Conservation (phyloP, 2,888 invertebrate species). For the Deilephila elpenor region DNA sequence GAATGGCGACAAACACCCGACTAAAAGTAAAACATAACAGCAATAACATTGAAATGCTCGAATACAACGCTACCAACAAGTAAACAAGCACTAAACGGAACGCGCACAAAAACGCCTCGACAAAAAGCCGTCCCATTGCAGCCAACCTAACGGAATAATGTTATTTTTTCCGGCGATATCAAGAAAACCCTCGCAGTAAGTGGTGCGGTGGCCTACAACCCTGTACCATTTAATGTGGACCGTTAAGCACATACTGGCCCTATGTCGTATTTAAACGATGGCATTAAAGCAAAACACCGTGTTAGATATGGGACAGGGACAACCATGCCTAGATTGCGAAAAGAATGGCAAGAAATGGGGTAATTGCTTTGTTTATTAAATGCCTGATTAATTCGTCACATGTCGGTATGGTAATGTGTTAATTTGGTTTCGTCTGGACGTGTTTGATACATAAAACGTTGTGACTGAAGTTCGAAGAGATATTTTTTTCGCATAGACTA, state of each 20-base stretch:
- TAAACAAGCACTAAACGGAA: not conserved
- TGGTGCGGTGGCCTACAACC: slow-evolving; percentile 38
- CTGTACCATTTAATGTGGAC: slow-evolving; percentile 13
- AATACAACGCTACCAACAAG: not conserved
- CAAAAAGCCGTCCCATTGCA: not conserved
- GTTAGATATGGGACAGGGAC: slow-evolving; percentile 25
- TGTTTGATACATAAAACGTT: not conserved
- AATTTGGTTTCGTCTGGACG: not conserved
- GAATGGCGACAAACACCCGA: no score
- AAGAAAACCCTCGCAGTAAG: slow-evolving; percentile 43
- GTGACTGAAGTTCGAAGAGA: not conserved
- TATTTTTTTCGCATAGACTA: not conserved
- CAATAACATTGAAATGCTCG: not conserved
- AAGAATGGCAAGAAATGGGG: slow-evolving; percentile 13
- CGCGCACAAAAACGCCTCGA: not conserved
- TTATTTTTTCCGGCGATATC: slow-evolving; percentile 49
- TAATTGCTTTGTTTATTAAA: slow-evolving; percentile 26
- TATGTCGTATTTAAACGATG: slow-evolving; percentile 28
- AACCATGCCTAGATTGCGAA: slow-evolving; percentile 27
- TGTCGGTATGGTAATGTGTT: slow-evolving; percentile 20
- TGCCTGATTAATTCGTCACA: slow-evolving; percentile 22
- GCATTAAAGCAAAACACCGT: slow-evolving; percentile 23
- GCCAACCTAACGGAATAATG: slow-evolving; percentile 31
- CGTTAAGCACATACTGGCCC: slow-evolving; percentile 21
- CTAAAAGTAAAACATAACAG: no score